Evolutionary conservation across 2,888 invertebrate species (phyloP).

Genomic region (Noctua comes): DNA sequence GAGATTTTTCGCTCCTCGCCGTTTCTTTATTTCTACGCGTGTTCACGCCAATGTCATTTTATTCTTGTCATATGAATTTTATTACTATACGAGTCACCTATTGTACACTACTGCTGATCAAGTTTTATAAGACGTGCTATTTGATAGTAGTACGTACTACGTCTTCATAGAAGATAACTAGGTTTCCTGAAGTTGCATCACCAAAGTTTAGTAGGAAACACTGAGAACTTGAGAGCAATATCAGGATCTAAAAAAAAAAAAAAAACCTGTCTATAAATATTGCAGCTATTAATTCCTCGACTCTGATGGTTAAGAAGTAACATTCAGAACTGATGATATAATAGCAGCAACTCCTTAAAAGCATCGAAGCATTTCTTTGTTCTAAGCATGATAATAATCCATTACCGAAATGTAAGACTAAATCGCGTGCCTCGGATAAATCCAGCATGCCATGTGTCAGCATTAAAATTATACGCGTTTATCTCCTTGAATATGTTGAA

Average conservation of each 20-base stretch:
- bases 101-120: constrained; percentile 15
- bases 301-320: neutral
- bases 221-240: neutral
- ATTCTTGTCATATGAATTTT: constrained; percentile 41
- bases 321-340: neutral
- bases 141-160: constrained; percentile 2
- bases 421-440: constrained; percentile 18
- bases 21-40: constrained; percentile 37
- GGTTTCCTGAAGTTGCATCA: neutral
- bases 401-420: constrained; percentile 11
- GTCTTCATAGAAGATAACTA: constrained; percentile 7
- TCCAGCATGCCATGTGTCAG: constrained; percentile 35
- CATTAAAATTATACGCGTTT: constrained; percentile 32
- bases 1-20: constrained; percentile 33
- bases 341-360: neutral
- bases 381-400: constrained; percentile 8
- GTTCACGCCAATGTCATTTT: constrained; percentile 34
- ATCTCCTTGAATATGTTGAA: constrained; percentile 39
- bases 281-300: neutral
- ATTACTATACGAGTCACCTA: constrained; percentile 27
- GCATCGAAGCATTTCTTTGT: constrained; percentile 6
- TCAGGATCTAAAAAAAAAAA: no score
- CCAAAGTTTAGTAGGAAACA: neutral
- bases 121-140: neutral
- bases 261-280: neutral